Percentiles rank a stretch among this genome's conserved stretches.
Evolutionary conservation across 2,113 vertebrate species (phyloP).

Genomic region (Athene cunicularia): DNA sequence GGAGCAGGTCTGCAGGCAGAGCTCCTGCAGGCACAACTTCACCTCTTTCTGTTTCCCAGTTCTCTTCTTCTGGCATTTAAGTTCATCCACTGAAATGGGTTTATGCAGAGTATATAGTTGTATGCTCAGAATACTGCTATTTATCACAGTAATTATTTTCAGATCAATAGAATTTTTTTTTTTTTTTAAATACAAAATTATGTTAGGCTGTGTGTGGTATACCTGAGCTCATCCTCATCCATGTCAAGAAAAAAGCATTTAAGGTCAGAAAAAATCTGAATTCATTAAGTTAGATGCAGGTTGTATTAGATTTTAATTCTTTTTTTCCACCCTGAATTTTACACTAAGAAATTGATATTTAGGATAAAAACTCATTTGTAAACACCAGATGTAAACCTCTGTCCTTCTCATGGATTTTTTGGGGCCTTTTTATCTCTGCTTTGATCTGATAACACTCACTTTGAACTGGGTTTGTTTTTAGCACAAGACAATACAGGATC

Average conservation of each 20-base stretch:
- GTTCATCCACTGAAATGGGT: not conserved
- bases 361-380: not conserved
- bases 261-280: not conserved
- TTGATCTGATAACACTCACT: not conserved
- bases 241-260: not conserved
- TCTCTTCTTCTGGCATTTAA: not conserved
- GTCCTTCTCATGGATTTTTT: not conserved
- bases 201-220: not conserved
- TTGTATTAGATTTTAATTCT: not conserved
- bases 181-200: not conserved
- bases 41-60: not conserved
- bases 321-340: not conserved
- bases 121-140: not conserved
- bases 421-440: not conserved
- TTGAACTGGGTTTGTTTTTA: not conserved
- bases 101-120: not conserved
- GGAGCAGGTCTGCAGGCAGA: not conserved
- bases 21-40: rapidly evolving
- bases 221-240: not conserved
- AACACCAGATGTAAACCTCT: not conserved
- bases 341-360: not conserved
- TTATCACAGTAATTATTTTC: not conserved
- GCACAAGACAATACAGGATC: not conserved
- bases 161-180: not conserved
- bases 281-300: not conserved